Evolutionary conservation across 2,888 invertebrate species (phyloP).

Genomic region (Leptarthrus brevirostris): DNA sequence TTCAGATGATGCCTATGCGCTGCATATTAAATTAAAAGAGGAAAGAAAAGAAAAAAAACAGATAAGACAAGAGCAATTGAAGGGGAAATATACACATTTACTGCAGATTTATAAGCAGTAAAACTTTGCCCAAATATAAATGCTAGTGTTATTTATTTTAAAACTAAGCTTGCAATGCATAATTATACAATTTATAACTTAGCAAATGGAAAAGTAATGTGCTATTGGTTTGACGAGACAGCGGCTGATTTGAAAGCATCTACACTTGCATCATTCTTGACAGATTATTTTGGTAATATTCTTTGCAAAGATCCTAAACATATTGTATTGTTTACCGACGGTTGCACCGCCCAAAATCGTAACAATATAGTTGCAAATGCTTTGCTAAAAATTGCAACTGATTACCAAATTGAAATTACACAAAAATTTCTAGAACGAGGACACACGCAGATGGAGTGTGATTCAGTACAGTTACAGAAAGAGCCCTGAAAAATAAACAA

Average conservation of each 20-base stretch:
- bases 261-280: too few species aligned
- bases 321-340: slow-evolving; percentile 28
- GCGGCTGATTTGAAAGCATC: too few species aligned
- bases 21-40: not conserved
- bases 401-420: too few species aligned
- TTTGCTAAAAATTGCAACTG: not conserved
- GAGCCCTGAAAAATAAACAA: slow-evolving; percentile 11
- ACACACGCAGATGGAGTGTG: slow-evolving; percentile 19
- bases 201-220: too few species aligned
- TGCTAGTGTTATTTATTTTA: too few species aligned
- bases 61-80: not conserved
- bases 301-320: not conserved
- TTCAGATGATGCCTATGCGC: not conserved
- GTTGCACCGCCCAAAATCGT: not conserved
- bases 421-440: too few species aligned
- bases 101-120: not conserved
- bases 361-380: slow-evolving; percentile 1
- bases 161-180: too few species aligned
- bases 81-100: not conserved
- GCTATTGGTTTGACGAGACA: too few species aligned
- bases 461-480: slow-evolving; percentile 27
- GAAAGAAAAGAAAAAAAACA: not conserved
- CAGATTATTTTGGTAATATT: not conserved
- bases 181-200: too few species aligned
- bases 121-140: too few species aligned